These are phyloP conservation scores for Malacoraja senta DNA, from an alignment of 2,797 vertebrate species.

Conservation along the genomic window DNA sequence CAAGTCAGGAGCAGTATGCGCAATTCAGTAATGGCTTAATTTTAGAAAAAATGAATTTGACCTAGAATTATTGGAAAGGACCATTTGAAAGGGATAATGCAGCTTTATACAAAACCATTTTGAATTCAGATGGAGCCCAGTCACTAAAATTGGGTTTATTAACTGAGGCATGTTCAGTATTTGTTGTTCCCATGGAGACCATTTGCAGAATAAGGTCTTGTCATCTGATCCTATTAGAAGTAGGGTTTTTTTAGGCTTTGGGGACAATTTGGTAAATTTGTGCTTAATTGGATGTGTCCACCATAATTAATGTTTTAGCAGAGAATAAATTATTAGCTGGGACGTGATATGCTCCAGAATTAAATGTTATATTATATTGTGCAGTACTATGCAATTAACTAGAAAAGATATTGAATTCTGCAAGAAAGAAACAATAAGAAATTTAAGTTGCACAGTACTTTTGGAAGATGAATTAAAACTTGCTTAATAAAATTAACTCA, in stretches of 20 bases:
- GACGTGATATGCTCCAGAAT: slow-evolving; percentile 14
- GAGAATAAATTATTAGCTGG: slow-evolving; percentile 33
- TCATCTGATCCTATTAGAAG: slow-evolving; percentile 33
- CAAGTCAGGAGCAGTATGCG: not conserved
- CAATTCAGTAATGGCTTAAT: slow-evolving; percentile 17
- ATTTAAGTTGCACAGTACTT: not conserved
- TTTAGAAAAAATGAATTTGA: slow-evolving; percentile 25
- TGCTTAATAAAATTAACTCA: not conserved
- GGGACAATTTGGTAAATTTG: slow-evolving; percentile 38
- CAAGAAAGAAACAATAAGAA: not conserved
- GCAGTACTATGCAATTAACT: not conserved
- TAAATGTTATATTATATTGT: slow-evolving; percentile 17
- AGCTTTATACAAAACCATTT: slow-evolving; percentile 25
- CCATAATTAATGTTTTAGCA: slow-evolving; percentile 36
- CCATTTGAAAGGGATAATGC: not conserved
- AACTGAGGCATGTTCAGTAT: slow-evolving; percentile 28
- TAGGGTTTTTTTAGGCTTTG: slow-evolving; percentile 19
- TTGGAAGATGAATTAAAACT: slow-evolving; percentile 39
- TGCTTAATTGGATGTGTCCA: slow-evolving; percentile 36
- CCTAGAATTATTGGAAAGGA: not conserved
- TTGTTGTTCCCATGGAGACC: slow-evolving; percentile 30
- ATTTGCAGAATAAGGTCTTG: slow-evolving; percentile 30
- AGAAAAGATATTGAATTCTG: not conserved
- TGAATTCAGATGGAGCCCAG: slow-evolving; percentile 36
- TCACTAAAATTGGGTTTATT: slow-evolving; percentile 26